Evolutionary conservation across 2,797 vertebrate genomes (phyloP).

Genomic region (Cichlasoma orientale): DNA sequence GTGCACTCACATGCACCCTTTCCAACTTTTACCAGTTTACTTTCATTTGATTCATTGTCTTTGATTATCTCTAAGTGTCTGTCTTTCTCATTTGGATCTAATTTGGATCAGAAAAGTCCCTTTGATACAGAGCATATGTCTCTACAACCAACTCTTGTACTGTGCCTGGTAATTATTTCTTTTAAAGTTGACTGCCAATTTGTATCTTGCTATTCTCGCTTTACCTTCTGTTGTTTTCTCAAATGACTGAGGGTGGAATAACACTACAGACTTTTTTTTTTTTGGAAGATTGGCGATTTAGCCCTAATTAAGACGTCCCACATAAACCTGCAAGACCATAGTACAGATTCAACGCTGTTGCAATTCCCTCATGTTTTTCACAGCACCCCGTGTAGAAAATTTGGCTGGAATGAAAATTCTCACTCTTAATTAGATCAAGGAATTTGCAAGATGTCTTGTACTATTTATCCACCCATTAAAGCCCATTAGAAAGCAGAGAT

Average conservation of each 20-base stretch:
- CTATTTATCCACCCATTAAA: slow-evolving; percentile 70
- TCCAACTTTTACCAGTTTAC: slow-evolving; percentile 12
- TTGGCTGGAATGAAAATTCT: slow-evolving; percentile 59
- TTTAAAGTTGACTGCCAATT: slow-evolving; percentile 60
- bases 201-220: slow-evolving; percentile 45
- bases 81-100: slow-evolving; percentile 24
- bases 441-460: slow-evolving; percentile 58
- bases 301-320: slow-evolving; percentile 58
- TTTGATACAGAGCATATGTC: slow-evolving; percentile 64
- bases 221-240: slow-evolving; percentile 70
- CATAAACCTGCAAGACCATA: slow-evolving; percentile 34
- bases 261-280: slow-evolving; percentile 17
- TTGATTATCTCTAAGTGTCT: slow-evolving; percentile 15
- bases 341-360: slow-evolving; percentile 31
- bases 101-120: slow-evolving; percentile 34
- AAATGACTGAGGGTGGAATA: slow-evolving; percentile 50
- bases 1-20: not conserved
- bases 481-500: slow-evolving; percentile 65
- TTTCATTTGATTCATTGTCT: slow-evolving; percentile 30
- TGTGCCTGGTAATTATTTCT: slow-evolving; percentile 52
- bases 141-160: slow-evolving; percentile 44
- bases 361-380: slow-evolving; percentile 47
- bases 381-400: slow-evolving; percentile 36
- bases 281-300: slow-evolving; percentile 50
- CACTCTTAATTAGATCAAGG: slow-evolving; percentile 71